A percentile compares a stretch with the other conserved stretches of the same genome.
These are phyloP conservation scores for Leiothrix lutea DNA, from an alignment of 2,113 vertebrate genomes.

Conservation along the genomic window DNA sequence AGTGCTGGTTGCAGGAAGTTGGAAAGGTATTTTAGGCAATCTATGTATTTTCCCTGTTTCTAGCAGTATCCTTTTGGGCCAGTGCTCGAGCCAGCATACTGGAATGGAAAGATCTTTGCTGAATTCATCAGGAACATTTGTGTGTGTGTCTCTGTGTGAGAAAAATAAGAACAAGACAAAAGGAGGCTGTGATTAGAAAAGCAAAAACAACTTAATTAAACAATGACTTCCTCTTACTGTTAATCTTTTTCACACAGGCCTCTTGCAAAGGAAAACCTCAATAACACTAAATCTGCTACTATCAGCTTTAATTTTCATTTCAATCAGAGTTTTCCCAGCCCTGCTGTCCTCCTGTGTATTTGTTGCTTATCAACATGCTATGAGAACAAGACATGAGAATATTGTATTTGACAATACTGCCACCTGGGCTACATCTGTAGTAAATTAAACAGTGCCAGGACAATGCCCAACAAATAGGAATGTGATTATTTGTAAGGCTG, in stretches of 20 bases:
- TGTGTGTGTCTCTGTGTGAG: background rate
- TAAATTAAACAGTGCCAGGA: background rate
- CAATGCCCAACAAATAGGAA: background rate
- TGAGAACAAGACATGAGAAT: background rate
- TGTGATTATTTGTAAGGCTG: background rate
- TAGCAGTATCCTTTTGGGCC: background rate
- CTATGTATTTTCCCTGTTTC: background rate
- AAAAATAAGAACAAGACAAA: background rate
- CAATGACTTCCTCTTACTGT: background rate
- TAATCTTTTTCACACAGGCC: background rate
- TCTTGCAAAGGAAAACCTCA: background rate
- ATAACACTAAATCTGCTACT: background rate
- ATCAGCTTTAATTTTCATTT: background rate
- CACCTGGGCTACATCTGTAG: background rate
- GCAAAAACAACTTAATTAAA: background rate
- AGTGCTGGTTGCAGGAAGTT: background rate
- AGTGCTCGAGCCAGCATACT: background rate
- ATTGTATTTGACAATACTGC: background rate
- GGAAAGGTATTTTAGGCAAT: background rate
- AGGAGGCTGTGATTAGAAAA: background rate
- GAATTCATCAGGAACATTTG: background rate
- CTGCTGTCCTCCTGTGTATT: background rate
- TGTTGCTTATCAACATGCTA: background rate
- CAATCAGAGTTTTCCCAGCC: background rate
- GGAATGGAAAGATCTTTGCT: background rate